These are phyloP conservation scores for Potamarius usumacintae DNA, from an alignment of 2,113 vertebrate species.

Conservation along the genomic window DNA sequence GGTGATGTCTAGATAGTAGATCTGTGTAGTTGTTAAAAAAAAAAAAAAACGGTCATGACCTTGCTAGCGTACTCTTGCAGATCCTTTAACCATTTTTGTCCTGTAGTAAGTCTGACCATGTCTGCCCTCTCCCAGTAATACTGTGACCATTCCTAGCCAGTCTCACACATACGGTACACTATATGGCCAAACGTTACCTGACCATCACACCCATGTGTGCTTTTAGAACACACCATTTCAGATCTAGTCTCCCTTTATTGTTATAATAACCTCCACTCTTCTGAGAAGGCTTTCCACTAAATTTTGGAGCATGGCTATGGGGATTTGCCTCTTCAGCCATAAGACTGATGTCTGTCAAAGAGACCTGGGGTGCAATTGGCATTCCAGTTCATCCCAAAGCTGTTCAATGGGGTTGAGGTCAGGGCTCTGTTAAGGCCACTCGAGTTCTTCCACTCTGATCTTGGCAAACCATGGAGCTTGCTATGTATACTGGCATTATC, in stretches of 20 bases:
- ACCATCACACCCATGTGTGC: background rate
- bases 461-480: background rate
- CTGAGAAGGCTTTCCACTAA: background rate
- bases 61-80: background rate
- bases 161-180: background rate
- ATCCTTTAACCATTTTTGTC: background rate
- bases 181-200: background rate
- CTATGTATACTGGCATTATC: background rate
- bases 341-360: background rate
- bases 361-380: background rate
- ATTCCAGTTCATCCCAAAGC: background rate
- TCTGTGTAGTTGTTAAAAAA: too few species aligned
- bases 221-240: background rate
- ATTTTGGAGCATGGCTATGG: background rate
- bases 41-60: too few species aligned
- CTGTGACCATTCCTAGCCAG: background rate
- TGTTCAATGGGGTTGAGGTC: background rate
- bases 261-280: background rate
- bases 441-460: background rate
- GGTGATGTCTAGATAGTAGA: background rate
- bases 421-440: background rate
- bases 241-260: background rate
- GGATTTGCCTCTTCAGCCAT: background rate
- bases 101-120: background rate
- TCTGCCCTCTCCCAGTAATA: background rate